Evolutionary conservation across 2,113 vertebrate species (phyloP), one percentile per base, ranked within the genome.

Genomic region (Takifugu bimaculatus): DNA sequence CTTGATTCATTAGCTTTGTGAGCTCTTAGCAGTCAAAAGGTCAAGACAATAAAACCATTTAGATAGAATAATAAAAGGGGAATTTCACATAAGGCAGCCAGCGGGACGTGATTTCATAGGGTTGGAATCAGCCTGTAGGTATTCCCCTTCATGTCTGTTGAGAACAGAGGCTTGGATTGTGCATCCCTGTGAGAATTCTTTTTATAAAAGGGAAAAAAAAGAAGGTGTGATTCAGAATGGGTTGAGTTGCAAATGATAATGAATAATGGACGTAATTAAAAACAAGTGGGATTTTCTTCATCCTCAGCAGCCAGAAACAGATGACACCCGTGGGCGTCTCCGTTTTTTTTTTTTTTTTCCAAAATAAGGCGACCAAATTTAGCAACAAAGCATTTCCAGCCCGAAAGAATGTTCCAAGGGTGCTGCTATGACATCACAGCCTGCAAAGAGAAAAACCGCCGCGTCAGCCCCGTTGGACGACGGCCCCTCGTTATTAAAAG

Each of bases 61-160:
- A 55, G 28, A 52, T 47, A 0, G 0, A 35, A 60, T 29, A 54
- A 50, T 72, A 73, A 68, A 72, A 35, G 55, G 81, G 74, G 77
- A 5, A 63, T 77, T 84, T 77, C 26, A 72, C 54, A 15, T 3
- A n/a, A 43, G 54, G 39, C 44, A 64, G 57, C 65, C 45, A 75
- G 57, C 51, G 65, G 61, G 57, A 77, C 73, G 60, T 65, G 63
- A 78, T 65, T 65, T 79, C 57, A 79, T 68, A 66, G 5, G 2
- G 13, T 6, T 4, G 60, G 67, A 81, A 64, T 74, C 72, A 70
- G 53, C 77, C 51, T 1, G 9, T 39, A 82, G 78, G 84, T 85
- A 80, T 83, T 84, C 75, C 84, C 82, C 77, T 77, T 45, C 58
- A 66, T 42, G 1, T 29, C 54, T 61, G 72, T 35, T 1, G 49